Base-by-base conservation (phyloP, 2,113 vertebrate genomes). In the Fulica atra region DNA sequence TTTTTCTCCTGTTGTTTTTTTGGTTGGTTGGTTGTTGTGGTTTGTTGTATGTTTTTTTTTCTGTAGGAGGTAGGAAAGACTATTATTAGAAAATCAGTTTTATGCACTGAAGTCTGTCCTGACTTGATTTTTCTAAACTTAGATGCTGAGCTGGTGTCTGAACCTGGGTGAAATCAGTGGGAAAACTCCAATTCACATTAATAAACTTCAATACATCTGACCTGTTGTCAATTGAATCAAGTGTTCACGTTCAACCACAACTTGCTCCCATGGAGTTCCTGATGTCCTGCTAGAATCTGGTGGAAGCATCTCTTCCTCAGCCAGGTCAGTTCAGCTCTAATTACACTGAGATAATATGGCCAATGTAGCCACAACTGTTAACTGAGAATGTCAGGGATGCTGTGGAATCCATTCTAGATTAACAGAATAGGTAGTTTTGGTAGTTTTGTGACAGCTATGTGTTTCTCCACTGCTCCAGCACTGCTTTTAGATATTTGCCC, bases 291-390 rank as follows among this genome's bases (percentile, higher is more conserved):
- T 66, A 40, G 54, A 29, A 10, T 14, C 23, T 46, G 18, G n/a
- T 51, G 23, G 51, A 66, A 86, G 36, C 0, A 1, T 16, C n/a
- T 77, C 81, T 44, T 23, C 54, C 42, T 85, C 33, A 42, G 44
- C 8, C 8, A 56, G 33, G 31, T 44, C 0, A 0, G 3, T 24
- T 77, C 50, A 66, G 1, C 6, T 11, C 16, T 69, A 25, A 25
- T 50, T 86, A 40, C 13, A 3, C 18, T 35, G 57, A 82, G 18
- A 42, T 31, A 5, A 46, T 7, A 14, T 23, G 46, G 15, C 23
- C 42, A 15, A 8, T 1, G 16, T 31, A 54, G 42, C 29, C 42
- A 51, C 29, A 72, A 59, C 57, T 73, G 68, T 23, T 46, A 63
- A 25, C 15, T 69, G 29, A 6, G 15, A 19, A 25, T 65, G 60